Evolutionary conservation across 2,888 invertebrate species (phyloP).

Genomic region (Synergus japonicus): DNA sequence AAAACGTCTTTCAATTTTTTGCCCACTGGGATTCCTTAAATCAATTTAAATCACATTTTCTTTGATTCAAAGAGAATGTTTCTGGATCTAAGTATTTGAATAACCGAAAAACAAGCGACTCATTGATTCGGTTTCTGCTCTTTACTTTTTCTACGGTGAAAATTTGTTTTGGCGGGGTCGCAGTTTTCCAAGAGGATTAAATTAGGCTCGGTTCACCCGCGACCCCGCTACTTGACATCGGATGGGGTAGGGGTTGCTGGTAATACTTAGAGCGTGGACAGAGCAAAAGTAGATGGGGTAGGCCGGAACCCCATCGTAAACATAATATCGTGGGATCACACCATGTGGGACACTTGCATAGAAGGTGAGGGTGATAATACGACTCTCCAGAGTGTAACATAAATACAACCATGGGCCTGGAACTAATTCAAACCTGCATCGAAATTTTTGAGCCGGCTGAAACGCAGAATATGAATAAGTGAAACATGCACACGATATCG

Average conservation of each 20-base stretch:
- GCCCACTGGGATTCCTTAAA: too few species aligned
- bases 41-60: too few species aligned
- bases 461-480: constrained; percentile 1
- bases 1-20: too few species aligned
- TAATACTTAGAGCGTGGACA: constrained; percentile 65
- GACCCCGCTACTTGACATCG: constrained; percentile 73
- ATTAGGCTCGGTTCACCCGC: constrained; percentile 58
- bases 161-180: constrained; percentile 45
- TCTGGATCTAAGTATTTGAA: not conserved
- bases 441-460: constrained; percentile 53
- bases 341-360: constrained; percentile 65
- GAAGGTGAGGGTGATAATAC: constrained; percentile 64
- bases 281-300: constrained; percentile 19
- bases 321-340: constrained; percentile 71
- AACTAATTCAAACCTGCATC: constrained; percentile 67
- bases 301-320: constrained; percentile 47
- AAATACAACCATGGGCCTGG: constrained; percentile 59
- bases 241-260: constrained; percentile 65
- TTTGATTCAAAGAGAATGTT: too few species aligned
- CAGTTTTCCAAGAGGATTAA: constrained; percentile 58
- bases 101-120: not conserved
- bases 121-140: constrained; percentile 27
- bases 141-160: constrained; percentile 43
- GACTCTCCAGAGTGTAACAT: constrained; percentile 61
- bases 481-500: not conserved